Conservation (phyloP, 2,113 vertebrate genomes). For the human (Homo sapiens) region GRCh38 chr7:94021001-94021500, state of each 20-base stretch:
- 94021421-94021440: neutral
- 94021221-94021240: neutral
- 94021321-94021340: neutral
- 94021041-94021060: too few relatives aligned
- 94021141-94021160: neutral
- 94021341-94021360: neutral
- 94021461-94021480: neutral
- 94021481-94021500: neutral
- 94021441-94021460: neutral
- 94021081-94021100: neutral
- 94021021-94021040: too few relatives aligned
- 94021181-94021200: neutral
- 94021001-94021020: too few relatives aligned
- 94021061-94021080: too few relatives aligned
- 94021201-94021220: neutral
- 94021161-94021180: neutral
- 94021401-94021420: constrained; percentile 17
- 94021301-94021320: constrained; percentile 1
- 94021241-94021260: neutral
- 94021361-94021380: neutral
- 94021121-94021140: neutral
- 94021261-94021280: neutral
- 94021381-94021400: neutral
- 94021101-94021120: neutral
- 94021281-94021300: neutral